These are phyloP conservation scores for Paraplagusia blochii DNA, from an alignment of 2,113 vertebrate genomes.

Conservation along the genomic window DNA sequence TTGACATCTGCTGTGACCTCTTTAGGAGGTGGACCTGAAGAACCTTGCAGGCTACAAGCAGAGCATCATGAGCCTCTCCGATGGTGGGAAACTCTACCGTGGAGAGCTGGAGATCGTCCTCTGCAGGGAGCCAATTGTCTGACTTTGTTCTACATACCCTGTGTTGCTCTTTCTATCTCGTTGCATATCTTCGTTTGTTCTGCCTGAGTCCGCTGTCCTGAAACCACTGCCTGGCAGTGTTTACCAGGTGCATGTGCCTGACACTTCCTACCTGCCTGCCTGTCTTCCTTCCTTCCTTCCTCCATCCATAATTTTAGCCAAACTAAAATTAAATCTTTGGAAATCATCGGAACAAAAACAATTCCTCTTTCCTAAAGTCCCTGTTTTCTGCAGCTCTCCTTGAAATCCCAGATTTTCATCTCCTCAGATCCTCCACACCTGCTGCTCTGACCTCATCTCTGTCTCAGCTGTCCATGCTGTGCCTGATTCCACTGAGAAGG, in stretches of 20 bases:
- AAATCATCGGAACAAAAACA: conserved; percentile 40
- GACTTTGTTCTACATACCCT: conserved; percentile 44
- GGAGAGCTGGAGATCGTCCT: conserved; percentile 94
- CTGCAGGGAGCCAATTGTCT: conserved; percentile 87
- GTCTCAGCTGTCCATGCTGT: conserved; percentile 27
- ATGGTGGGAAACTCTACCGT: conserved; percentile 92
- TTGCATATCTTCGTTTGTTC: conserved; percentile 44
- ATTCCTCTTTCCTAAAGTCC: conserved; percentile 20
- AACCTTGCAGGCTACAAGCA: conserved; percentile 87
- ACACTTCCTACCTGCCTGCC: conserved; percentile 19
- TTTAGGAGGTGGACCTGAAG: conserved; percentile 86
- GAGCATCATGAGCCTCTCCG: conserved; percentile 93
- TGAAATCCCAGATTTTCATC: conserved; percentile 20
- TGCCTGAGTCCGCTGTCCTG: conserved; percentile 43
- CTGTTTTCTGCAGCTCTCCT: conserved; percentile 2
- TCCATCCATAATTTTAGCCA: no score
- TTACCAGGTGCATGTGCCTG: conserved; percentile 76
- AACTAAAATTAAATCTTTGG: no score
- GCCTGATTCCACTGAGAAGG: conserved; percentile 37
- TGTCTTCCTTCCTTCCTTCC: neutral
- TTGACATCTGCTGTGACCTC: neutral
- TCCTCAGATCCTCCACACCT: neutral
- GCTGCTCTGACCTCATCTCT: conserved; percentile 18
- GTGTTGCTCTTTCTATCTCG: conserved; percentile 8
- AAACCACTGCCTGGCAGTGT: conserved; percentile 64